Conservation (phyloP, 2,113 vertebrate genomes). For the Glaucomys volans region DNA sequence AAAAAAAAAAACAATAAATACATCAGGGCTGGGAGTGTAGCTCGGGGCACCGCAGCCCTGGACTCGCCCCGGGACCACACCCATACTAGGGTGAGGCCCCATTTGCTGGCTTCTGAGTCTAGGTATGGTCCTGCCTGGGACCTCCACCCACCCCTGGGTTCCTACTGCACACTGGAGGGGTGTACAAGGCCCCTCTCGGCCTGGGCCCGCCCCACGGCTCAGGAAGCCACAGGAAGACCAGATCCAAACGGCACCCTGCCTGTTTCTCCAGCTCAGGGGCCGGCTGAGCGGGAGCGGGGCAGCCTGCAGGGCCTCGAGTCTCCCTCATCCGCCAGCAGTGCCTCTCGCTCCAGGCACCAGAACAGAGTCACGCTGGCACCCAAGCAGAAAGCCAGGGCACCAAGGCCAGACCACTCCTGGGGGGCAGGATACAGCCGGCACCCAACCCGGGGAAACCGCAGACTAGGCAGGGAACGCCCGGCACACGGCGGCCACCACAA, state of each 20-base stretch:
- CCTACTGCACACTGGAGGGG: background rate
- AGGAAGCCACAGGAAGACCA: background rate
- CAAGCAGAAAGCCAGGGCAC: background rate
- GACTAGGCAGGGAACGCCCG: background rate
- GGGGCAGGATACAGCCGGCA: background rate
- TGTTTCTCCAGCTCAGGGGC: background rate
- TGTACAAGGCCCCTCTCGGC: background rate
- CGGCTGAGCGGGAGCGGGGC: background rate
- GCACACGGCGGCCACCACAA: background rate
- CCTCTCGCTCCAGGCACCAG: too few relatives aligned
- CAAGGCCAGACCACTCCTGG: fast-evolving
- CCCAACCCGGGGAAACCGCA: background rate
- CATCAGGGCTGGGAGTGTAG: too few relatives aligned
- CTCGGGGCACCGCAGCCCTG: too few relatives aligned
- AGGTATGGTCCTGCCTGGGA: background rate
- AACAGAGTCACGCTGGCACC: fast-evolving
- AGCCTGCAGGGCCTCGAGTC: fast-evolving
- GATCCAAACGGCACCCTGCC: background rate
- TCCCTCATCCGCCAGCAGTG: background rate
- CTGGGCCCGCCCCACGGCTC: background rate
- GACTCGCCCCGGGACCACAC: too few relatives aligned
- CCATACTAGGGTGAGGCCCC: background rate
- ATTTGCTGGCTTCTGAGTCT: background rate
- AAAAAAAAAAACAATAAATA: too few relatives aligned
- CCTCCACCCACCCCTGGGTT: background rate